Conservation (phyloP, 2,113 vertebrate species). For the Ahaetulla prasina region DNA sequence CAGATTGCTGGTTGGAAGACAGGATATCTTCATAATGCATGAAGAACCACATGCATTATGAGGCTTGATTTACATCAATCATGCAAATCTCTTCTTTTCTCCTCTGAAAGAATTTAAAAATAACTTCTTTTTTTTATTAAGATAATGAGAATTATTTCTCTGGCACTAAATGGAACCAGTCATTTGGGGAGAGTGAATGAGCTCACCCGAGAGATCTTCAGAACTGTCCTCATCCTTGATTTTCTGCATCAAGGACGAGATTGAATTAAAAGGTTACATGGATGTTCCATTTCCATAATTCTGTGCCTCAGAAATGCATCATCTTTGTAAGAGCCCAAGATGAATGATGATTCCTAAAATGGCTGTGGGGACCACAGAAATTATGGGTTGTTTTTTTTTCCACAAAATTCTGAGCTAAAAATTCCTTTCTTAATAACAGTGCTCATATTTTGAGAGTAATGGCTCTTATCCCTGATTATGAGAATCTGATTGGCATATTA, state of each 20-base stretch:
- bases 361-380: conserved; percentile 17
- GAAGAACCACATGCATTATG: background rate
- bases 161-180: background rate
- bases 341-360: background rate
- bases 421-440: conserved; percentile 28
- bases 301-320: background rate
- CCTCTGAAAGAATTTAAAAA: background rate
- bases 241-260: background rate
- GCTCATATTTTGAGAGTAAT: conserved; percentile 62
- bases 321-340: background rate
- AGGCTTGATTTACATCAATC: background rate
- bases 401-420: conserved; percentile 32
- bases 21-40: background rate
- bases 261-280: background rate
- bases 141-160: background rate
- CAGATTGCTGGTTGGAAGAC: background rate
- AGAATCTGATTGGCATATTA: conserved; percentile 71
- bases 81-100: background rate
- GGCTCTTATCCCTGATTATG: conserved; percentile 65
- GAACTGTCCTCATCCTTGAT: background rate
- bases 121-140: background rate
- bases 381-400: conserved; percentile 13
- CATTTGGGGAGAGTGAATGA: background rate
- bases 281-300: background rate
- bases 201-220: background rate